Base-by-base conservation (phyloP, 23 tunicate species). In the Styela clava region DNA sequence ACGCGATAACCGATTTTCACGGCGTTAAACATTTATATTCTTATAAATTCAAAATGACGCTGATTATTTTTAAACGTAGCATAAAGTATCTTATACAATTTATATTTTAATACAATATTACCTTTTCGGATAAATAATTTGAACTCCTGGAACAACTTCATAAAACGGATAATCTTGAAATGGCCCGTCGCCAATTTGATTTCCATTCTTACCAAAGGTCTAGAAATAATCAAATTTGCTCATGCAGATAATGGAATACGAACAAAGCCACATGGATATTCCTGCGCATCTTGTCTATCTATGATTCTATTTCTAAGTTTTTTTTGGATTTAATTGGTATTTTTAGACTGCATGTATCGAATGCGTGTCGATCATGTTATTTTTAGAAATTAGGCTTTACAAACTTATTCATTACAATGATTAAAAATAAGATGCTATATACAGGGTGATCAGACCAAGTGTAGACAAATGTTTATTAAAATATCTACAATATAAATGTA, bases 151-250 rank as follows among this genome's bases (percentile, higher is more conserved):
- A 27, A 67, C 22, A 67, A 67, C 71, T 29, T 67, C 71, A 67
- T 67, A 67, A 22, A 67, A 67, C 31, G 71, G 71, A 22, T 67
- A 67, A 67, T 67, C 71, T 29, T 67, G 71, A 67, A 7, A 44
- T 5, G 12, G 7, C 12, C 56, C 56, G 9, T 44, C 56, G 56
- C 12, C 9, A 44, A 5, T 44, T 12, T 5, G 7, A 44, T 44
- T 44, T 12, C 56, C 56, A 44, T 44, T 12, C 56, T 44, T 67
- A 16, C 71, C 30, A 67, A 25, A 29, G 71, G 24, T 25, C 71
- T 67, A 29, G 24, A 1, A 1, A 67, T 18, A 1, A 18, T 67
- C 0, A 25, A 18, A n/a, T n/a, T n/a, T n/a, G n/a, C n/a, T n/a
- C n/a, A n/a, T n/a, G n/a, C n/a, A n/a, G n/a, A n/a, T n/a, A n/a